Base-by-base conservation (phyloP, 2,888 invertebrate species). In the Silvanus unidentatus region DNA sequence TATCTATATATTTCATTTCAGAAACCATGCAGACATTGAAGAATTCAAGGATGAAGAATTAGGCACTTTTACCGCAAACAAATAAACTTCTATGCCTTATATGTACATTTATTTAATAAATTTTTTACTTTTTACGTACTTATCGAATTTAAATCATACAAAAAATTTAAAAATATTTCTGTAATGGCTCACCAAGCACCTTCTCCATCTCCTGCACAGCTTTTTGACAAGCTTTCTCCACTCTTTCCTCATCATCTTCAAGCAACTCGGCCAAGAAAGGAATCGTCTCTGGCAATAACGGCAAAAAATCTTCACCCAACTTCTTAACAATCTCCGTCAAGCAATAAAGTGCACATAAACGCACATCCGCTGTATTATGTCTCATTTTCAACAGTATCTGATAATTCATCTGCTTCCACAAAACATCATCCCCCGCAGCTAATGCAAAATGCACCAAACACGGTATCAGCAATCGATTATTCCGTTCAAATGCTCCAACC, bases 231-330 rank as follows among this genome's bases (percentile, higher is more conserved):
- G 80, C 79, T 34, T 80, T 77, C 66, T 94, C 94, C 28, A 94
- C 92, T 27, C 76, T 78, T 52, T 86, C 82, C 52, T 88, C 86
- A 53, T 90, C 90, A 63, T 92, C 95, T 75, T 96, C 96, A 57
- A 96, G 76, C 11, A 97, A 75, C 66, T 97, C 96, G 0, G 94
- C 91, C 28, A 97, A 75, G 77, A 95, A 95, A 0, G 95, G 95
- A 49, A 96, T 87, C 2, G 93, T 92, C 66, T 97, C 96, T 0
- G 96, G 93, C 40, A 96, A 70, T 1, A 96, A 75, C 0, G 91
- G 84, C 57, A 92, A 77, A 73, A 92, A 96, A 63, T 90, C 90
- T 66, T 91, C 90, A 2, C 90, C 92, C 1, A 96, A 74, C 65
- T 88, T 90, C 39, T 81, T 79, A 2, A 89, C 91, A 60, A 93